Conservation (phyloP, 1,140 invertebrate genomes). For the Araneus ventricosus region DNA sequence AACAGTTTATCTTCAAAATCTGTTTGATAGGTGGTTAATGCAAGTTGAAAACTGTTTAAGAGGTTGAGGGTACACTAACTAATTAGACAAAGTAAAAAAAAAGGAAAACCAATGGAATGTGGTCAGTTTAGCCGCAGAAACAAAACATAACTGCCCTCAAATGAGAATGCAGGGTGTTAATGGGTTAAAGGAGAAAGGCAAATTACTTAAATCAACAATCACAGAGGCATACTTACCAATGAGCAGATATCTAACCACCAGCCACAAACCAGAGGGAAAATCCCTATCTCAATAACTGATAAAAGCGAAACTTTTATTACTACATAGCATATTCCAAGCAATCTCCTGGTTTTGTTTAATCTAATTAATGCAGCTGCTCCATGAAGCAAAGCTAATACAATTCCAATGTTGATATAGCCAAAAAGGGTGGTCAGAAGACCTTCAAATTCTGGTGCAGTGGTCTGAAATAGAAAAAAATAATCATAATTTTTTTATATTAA, state of each 20-base stretch:
- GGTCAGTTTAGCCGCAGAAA: too few relatives aligned
- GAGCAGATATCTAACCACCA: slow-evolving; percentile 99
- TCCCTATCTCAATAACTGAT: slow-evolving; percentile 96
- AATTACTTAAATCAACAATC: too few relatives aligned
- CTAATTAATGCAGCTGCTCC: slow-evolving; percentile 85
- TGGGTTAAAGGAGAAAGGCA: too few relatives aligned
- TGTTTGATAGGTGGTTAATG: too few relatives aligned
- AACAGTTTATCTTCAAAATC: too few relatives aligned
- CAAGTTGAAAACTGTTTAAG: too few relatives aligned
- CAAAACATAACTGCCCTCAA: too few relatives aligned
- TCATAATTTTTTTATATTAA: too few relatives aligned
- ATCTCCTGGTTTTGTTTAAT: slow-evolving; percentile 88
- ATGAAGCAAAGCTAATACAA: slow-evolving; percentile 91
- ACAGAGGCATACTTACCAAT: slow-evolving; percentile 81
- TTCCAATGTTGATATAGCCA: slow-evolving; percentile 95
- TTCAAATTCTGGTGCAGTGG: slow-evolving; percentile 91
- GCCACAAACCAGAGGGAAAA: slow-evolving; percentile 97
- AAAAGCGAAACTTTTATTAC: slow-evolving; percentile 96
- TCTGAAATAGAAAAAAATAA: slow-evolving; percentile 77
- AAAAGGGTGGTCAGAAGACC: slow-evolving; percentile 94
- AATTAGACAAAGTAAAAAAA: too few relatives aligned
- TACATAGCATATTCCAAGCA: slow-evolving; percentile 96
- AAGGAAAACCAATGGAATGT: too few relatives aligned
- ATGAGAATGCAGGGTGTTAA: too few relatives aligned
- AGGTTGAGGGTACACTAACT: too few relatives aligned